Evolutionary conservation across 2,113 vertebrate genomes (phyloP), one percentile per base, ranked within the genome.

Genomic region (Perccottus glenii): DNA sequence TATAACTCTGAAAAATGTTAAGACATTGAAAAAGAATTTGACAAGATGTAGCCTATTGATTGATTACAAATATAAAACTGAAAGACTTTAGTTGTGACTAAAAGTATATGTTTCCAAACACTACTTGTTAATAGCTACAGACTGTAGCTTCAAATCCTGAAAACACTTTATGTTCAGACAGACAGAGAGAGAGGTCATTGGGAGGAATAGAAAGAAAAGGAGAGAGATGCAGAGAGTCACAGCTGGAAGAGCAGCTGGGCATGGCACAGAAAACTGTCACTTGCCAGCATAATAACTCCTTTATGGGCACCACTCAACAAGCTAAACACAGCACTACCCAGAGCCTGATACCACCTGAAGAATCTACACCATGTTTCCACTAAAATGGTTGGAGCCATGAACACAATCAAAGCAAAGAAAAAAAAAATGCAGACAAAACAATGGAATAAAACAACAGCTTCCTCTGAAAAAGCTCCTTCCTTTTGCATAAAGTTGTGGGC

Each of bases 191-290:
- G 43, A 58, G 15, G 35, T 16, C 15, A 52, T 38, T 43, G 11
- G 36, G 43, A 38, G 49, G 32, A 32, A 60, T 8, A 51, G 19
- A 27, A 27, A 51, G 47, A 40, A 36, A 35, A 15, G 38, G 48
- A 48, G 59, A 52, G 16, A 67, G 19, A 75, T 74, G 77, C 53
- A 45, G 66, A 48, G 36, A 38, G 40, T 43, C 60, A 61, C 66
- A 84, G 74, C 74, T 81, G 82, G 74, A 70, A 45, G 76, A 76
- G 80, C 82, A 84, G 77, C 79, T 89, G 81, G 65, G 57, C 68
- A 57, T 51, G 55, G 56, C 61, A 77, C 44, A 74, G 65, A 82
- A 70, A 77, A 11, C 62, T 43, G 69, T 27, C 49, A 80, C 78
- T 81, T 77, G 57, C 74, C 47, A 59, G 72, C 63, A 81, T 58